Percentiles rank a stretch among this genome's conserved stretches.
Conservation (phyloP, 2,888 invertebrate genomes). For the Candidula unifasciata region DNA sequence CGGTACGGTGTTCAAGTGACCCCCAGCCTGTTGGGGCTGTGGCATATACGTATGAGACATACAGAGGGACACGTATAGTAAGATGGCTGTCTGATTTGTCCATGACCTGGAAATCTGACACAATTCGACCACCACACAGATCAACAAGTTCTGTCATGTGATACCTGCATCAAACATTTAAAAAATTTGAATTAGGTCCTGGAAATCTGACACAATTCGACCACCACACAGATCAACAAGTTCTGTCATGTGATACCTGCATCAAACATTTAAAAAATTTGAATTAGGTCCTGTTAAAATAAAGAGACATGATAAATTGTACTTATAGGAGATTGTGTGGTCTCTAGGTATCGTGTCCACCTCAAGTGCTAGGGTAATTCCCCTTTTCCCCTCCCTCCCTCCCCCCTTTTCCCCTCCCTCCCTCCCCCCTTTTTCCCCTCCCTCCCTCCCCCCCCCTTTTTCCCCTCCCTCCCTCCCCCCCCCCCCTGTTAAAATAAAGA, state of each 20-base stretch:
- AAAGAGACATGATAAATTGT: too few relatives aligned
- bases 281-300: too few relatives aligned
- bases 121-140: conserved; percentile 78
- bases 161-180: conserved; percentile 59
- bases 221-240: conserved; percentile 78
- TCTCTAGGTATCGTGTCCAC: too few relatives aligned
- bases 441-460: too few relatives aligned
- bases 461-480: too few relatives aligned
- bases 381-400: too few relatives aligned
- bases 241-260: conserved; percentile 76
- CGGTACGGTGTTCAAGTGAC: conserved; percentile 78
- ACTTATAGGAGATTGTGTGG: too few relatives aligned
- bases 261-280: neutral
- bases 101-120: conserved; percentile 74
- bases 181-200: conserved; percentile 55
- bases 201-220: conserved; percentile 76
- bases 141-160: conserved; percentile 78
- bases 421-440: too few relatives aligned
- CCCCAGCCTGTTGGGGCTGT: conserved; percentile 78
- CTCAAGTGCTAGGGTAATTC: too few relatives aligned
- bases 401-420: too few relatives aligned
- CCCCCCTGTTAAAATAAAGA: too few relatives aligned
- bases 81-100: conserved; percentile 75
- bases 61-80: conserved; percentile 77
- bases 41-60: conserved; percentile 78